phyloP scores from a whole-genome alignment of 2,888 invertebrate genomes.

The Dolomedes plantarius region DNA sequence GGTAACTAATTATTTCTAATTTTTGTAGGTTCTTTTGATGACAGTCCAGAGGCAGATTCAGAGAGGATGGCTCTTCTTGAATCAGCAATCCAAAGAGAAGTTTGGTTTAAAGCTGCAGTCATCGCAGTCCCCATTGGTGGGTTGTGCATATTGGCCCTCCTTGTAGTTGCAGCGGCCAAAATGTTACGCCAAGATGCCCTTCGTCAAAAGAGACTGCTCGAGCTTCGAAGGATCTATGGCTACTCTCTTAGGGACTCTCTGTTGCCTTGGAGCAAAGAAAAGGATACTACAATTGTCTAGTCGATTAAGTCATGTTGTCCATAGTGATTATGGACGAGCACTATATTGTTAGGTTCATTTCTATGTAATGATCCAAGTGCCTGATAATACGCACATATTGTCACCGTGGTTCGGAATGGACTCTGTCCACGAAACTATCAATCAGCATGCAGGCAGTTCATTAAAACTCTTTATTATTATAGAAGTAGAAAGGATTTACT shows the following conservation, averaged over 20 bases:
- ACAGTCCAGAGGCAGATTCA: background rate
- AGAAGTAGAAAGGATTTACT: no score
- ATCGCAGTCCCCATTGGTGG: constrained; percentile 91
- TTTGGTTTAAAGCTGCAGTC: constrained; percentile 91
- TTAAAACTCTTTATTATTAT: no score
- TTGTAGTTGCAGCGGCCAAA: constrained; percentile 85
- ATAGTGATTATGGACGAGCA: no score
- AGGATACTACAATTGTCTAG: constrained; percentile 65
- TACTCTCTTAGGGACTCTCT: constrained; percentile 26
- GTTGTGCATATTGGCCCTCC: constrained; percentile 85
- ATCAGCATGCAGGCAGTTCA: background rate
- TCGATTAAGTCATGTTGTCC: background rate
- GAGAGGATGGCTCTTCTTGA: constrained; percentile 39
- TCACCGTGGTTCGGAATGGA: background rate
- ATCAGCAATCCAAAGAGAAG: constrained; percentile 78
- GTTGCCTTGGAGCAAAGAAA: constrained; percentile 41
- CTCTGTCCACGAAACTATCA: background rate
- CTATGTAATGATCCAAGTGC: background rate
- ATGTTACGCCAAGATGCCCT: constrained; percentile 80
- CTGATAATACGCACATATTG: constrained; percentile 17
- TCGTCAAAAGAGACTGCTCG: constrained; percentile 72
- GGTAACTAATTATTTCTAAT: no score
- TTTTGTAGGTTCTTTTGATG: constrained; percentile 29
- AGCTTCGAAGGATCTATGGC: constrained; percentile 65
- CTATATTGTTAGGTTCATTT: background rate